Percentiles rank a stretch among this genome's conserved stretches.
Conservation (phyloP, 2,797 vertebrate species). For the Cheracebus regulus region DNA sequence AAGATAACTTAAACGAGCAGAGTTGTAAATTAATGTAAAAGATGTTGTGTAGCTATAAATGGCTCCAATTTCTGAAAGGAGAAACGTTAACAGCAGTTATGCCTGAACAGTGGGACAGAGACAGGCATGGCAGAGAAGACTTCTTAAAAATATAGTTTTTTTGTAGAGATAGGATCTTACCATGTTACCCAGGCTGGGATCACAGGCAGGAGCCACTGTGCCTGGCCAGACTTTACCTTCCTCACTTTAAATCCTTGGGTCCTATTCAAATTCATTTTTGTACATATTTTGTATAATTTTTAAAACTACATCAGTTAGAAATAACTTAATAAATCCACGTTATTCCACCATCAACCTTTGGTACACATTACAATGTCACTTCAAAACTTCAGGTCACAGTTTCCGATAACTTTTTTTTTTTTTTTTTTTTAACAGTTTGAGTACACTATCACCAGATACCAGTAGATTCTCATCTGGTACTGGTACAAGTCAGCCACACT, state of each 20-base stretch:
- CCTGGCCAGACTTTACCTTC: background rate
- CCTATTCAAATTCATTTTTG: constrained; percentile 5
- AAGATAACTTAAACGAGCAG: constrained; percentile 29
- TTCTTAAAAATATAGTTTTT: background rate
- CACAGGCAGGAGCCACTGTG: background rate
- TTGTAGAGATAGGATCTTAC: background rate
- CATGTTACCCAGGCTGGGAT: background rate
- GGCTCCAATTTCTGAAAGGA: background rate
- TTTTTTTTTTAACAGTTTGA: background rate
- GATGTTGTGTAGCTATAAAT: background rate
- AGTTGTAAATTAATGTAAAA: constrained; percentile 10
- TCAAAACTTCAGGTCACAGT: background rate
- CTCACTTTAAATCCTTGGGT: background rate
- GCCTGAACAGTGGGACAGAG: background rate
- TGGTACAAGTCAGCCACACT: background rate
- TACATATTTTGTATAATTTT: background rate
- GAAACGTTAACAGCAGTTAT: background rate
- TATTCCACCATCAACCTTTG: background rate
- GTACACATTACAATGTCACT: background rate
- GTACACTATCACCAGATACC: background rate
- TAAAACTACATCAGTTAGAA: background rate
- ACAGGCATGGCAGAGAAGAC: background rate
- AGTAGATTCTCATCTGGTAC: background rate
- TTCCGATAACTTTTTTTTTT: too few species aligned
- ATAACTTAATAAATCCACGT: background rate